Evolutionary conservation across 53 echinoderm and acorn worm genomes (phyloP).

Genomic region (Astropecten irregularis): DNA sequence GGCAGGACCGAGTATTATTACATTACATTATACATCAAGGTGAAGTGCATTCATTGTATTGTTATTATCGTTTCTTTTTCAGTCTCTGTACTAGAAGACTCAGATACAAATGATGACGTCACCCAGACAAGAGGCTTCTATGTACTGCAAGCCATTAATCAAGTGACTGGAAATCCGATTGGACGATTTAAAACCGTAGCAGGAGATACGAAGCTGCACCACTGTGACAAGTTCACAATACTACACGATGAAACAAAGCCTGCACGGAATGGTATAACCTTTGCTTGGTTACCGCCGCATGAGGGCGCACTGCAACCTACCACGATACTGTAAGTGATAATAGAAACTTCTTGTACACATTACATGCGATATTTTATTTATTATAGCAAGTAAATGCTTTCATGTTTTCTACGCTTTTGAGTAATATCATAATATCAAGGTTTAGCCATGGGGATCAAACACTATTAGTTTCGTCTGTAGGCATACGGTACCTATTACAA

Average conservation of each 20-base stretch:
- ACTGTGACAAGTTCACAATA: slow-evolving; percentile 3
- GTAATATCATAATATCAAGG: too few relatives aligned
- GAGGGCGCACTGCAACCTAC: not conserved
- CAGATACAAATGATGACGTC: not conserved
- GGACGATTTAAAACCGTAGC: slow-evolving; percentile 11
- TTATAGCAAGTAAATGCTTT: too few relatives aligned
- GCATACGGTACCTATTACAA: too few relatives aligned
- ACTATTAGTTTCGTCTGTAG: too few relatives aligned
- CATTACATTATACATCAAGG: not conserved
- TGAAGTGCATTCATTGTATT: not conserved
- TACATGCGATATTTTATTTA: too few relatives aligned
- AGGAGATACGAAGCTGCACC: not conserved
- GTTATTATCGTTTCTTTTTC: not conserved
- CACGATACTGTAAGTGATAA: not conserved
- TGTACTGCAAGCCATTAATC: slow-evolving; percentile 2
- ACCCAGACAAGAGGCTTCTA: not conserved
- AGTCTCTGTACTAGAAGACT: slow-evolving; percentile 27
- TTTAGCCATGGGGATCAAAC: too few relatives aligned
- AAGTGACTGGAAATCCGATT: not conserved
- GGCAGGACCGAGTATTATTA: not conserved
- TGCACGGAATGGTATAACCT: not conserved
- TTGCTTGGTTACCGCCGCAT: slow-evolving; percentile 23
- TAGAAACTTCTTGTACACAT: too few relatives aligned
- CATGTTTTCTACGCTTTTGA: too few relatives aligned
- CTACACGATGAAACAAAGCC: not conserved